Conservation (phyloP, 2,797 vertebrate species). For the Champsocephalus esox region DNA sequence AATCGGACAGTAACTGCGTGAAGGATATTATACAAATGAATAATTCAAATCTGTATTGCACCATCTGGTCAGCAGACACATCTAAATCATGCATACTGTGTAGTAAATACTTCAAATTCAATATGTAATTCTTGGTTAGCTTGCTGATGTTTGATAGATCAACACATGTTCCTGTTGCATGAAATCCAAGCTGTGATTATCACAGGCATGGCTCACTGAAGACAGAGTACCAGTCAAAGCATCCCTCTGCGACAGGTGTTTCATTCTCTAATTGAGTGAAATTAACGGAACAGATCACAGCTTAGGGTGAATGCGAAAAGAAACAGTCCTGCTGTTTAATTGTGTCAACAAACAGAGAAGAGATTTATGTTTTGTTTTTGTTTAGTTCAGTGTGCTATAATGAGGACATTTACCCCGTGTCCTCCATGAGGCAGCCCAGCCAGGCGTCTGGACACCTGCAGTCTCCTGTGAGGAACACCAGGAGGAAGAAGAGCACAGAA, state of each 20-base stretch:
- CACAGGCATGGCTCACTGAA: slow-evolving; percentile 15
- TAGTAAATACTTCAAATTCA: slow-evolving; percentile 47
- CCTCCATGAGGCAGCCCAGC: slow-evolving; percentile 97
- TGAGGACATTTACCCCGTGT: slow-evolving; percentile 89
- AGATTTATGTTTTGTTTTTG: background rate
- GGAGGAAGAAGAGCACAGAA: background rate
- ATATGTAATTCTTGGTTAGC: slow-evolving; percentile 11
- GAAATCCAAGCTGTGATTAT: slow-evolving; percentile 38
- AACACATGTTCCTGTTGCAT: slow-evolving; percentile 13
- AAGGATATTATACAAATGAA: slow-evolving; percentile 63
- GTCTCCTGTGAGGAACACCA: slow-evolving; percentile 83
- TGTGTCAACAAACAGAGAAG: background rate
- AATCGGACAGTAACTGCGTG: slow-evolving; percentile 72
- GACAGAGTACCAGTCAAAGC: slow-evolving; percentile 28
- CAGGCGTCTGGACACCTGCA: slow-evolving; percentile 92
- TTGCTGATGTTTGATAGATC: slow-evolving; percentile 1
- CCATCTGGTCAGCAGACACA: slow-evolving; percentile 53
- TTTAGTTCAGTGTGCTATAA: background rate
- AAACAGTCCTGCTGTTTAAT: slow-evolving; percentile 20
- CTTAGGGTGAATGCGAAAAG: background rate
- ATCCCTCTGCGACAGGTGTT: slow-evolving; percentile 35
- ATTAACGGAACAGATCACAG: slow-evolving; percentile 28
- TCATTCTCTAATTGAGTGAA: slow-evolving; percentile 52
- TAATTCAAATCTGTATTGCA: slow-evolving; percentile 54
- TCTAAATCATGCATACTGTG: slow-evolving; percentile 33